phyloP scores from a whole-genome alignment of 2,888 invertebrate genomes.

The Palloptera scutellata region DNA sequence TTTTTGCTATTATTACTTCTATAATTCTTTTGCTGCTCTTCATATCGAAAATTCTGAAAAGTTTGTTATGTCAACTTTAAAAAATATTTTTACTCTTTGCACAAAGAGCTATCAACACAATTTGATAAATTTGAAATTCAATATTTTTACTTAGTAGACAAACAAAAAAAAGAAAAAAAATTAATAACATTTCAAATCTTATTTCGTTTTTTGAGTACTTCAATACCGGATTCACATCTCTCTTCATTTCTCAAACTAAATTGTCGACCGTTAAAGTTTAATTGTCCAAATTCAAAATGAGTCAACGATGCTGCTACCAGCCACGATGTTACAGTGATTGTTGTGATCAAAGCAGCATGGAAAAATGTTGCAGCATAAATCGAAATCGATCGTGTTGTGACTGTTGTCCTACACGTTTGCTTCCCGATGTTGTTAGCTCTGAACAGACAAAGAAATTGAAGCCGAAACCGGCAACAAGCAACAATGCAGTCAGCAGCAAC shows the following conservation, averaged over 20 bases:
- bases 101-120: too few relatives aligned
- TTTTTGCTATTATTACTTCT: too few relatives aligned
- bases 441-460: conserved; percentile 6
- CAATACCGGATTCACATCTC: not conserved
- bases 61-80: too few relatives aligned
- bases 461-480: not conserved
- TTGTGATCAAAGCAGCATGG: conserved; percentile 7
- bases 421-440: conserved; percentile 13
- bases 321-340: conserved; percentile 15
- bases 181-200: conserved; percentile 13
- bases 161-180: too few relatives aligned
- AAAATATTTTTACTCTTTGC: too few relatives aligned
- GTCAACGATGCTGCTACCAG: conserved; percentile 9
- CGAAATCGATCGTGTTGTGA: conserved; percentile 25
- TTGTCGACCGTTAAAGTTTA: conserved; percentile 20
- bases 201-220: conserved; percentile 16
- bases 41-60: too few relatives aligned
- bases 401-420: conserved; percentile 11
- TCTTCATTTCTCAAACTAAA: conserved; percentile 11
- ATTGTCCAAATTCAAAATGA: conserved; percentile 23
- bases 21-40: too few relatives aligned
- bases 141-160: too few relatives aligned
- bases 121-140: too few relatives aligned
- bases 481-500: not conserved
- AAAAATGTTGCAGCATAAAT: conserved; percentile 12